phyloP scores from a whole-genome alignment of 2,113 vertebrate species.

The Mystacornis crossleyi region DNA sequence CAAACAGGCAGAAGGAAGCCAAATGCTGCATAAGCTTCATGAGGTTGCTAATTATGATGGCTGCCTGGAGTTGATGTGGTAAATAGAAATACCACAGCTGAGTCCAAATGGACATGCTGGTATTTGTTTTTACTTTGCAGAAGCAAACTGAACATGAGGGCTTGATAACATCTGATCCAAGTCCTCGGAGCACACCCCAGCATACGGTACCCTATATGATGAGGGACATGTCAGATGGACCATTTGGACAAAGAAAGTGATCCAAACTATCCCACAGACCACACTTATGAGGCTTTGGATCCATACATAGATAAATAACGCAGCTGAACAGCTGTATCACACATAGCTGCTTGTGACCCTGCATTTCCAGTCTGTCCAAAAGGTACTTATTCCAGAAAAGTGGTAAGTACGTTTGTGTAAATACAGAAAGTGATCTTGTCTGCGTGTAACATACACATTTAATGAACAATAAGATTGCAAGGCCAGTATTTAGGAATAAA shows the following conservation, averaged over 20 bases:
- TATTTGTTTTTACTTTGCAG: slow-evolving; percentile 41
- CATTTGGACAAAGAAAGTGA: background rate
- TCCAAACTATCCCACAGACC: background rate
- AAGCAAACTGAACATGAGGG: slow-evolving; percentile 1
- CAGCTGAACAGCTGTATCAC: background rate
- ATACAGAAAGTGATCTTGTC: background rate
- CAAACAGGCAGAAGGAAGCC: slow-evolving; percentile 61
- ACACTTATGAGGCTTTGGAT: background rate
- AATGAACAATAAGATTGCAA: background rate
- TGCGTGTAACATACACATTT: background rate
- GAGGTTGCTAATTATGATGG: slow-evolving; percentile 60
- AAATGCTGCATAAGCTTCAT: slow-evolving; percentile 68
- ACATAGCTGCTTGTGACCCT: background rate
- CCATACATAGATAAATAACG: background rate
- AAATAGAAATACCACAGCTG: slow-evolving; percentile 51
- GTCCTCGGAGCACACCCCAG: rapidly evolving
- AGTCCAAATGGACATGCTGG: slow-evolving; percentile 54
- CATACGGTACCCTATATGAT: background rate
- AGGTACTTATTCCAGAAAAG: background rate
- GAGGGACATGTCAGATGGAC: background rate
- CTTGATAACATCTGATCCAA: slow-evolving; percentile 34
- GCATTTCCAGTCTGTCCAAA: background rate
- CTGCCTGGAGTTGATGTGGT: slow-evolving; percentile 21
- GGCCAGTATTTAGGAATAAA: background rate
- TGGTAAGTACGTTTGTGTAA: background rate